phyloP scores from a whole-genome alignment of 2,113 vertebrate species.

The Solea senegalensis region DNA sequence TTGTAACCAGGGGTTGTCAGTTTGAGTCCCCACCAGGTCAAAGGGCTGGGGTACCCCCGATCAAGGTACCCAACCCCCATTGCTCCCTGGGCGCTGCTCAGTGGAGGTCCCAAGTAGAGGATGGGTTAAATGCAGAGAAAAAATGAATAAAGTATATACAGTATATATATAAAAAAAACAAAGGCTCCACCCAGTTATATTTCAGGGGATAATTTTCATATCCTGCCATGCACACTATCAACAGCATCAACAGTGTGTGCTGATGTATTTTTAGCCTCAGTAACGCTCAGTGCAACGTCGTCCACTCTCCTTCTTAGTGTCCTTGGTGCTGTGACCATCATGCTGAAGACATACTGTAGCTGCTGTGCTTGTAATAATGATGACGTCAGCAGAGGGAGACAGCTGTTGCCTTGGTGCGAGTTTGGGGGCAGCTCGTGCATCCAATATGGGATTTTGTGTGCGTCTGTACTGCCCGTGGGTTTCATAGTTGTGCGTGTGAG shows the following conservation, averaged over 20 bases:
- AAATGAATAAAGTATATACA: too few relatives aligned
- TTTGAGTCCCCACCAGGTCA: too few relatives aligned
- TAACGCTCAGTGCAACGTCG: slow-evolving; percentile 33
- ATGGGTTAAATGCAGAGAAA: too few relatives aligned
- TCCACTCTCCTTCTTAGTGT: slow-evolving; percentile 20
- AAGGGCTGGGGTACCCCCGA: too few relatives aligned
- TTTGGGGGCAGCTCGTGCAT: slow-evolving; percentile 1
- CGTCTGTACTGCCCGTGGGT: background rate
- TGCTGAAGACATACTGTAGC: slow-evolving; percentile 28
- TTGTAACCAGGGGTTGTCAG: too few relatives aligned
- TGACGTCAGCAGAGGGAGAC: slow-evolving; percentile 29
- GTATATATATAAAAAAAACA: too few relatives aligned
- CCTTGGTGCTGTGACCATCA: slow-evolving; percentile 60
- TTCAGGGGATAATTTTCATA: too few relatives aligned
- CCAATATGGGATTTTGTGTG: background rate
- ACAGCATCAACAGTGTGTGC: slow-evolving; percentile 9
- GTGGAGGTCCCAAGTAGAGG: too few relatives aligned
- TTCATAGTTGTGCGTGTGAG: background rate
- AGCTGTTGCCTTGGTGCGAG: background rate
- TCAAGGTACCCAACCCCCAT: too few relatives aligned
- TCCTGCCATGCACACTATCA: background rate
- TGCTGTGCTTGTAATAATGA: slow-evolving; percentile 45
- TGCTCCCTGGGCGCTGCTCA: too few relatives aligned
- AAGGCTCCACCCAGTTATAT: too few relatives aligned
- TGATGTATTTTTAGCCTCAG: slow-evolving; percentile 58